Conservation (phyloP, 1,140 invertebrate genomes). For the Pectinophora gossypiella region DNA sequence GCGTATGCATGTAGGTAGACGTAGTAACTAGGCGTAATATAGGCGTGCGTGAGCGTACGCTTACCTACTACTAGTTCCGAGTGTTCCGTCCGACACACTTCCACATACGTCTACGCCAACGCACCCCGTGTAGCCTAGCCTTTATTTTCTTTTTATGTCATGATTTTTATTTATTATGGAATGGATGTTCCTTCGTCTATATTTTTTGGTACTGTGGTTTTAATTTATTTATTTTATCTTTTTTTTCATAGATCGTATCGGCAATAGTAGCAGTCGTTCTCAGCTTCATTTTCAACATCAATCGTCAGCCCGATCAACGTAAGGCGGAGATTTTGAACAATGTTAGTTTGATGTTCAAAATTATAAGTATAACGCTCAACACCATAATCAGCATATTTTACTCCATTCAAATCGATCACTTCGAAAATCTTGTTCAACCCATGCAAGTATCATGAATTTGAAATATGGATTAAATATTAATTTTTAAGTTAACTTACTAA, state of each 20-base stretch:
- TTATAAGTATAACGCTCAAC: slow-evolving; percentile 78
- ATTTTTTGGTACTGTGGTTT: slow-evolving; percentile 27
- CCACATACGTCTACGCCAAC: too few species aligned
- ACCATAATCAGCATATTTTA: slow-evolving; percentile 77
- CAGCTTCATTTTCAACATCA: slow-evolving; percentile 78
- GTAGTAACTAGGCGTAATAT: too few species aligned
- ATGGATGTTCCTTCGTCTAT: slow-evolving; percentile 16
- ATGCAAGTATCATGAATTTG: too few species aligned
- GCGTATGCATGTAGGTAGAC: too few species aligned
- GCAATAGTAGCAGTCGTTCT: slow-evolving; percentile 78
- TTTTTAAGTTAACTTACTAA: too few species aligned
- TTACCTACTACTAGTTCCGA: too few species aligned
- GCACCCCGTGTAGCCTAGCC: too few species aligned
- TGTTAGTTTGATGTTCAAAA: slow-evolving; percentile 76
- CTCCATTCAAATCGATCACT: slow-evolving; percentile 39
- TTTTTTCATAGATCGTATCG: slow-evolving; percentile 76
- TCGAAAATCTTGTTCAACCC: not conserved
- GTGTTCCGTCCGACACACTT: too few species aligned
- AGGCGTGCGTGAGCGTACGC: too few species aligned
- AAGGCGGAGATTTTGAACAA: slow-evolving; percentile 80
- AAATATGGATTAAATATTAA: too few species aligned
- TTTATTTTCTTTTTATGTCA: slow-evolving; percentile 24
- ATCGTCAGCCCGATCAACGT: slow-evolving; percentile 76
- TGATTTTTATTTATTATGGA: slow-evolving; percentile 35
- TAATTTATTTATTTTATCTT: slow-evolving; percentile 47